A percentile compares a stretch with the other conserved stretches of the same genome.
These are phyloP conservation scores for Drosophila siamana DNA, from an alignment of 2,888 invertebrate species.

Conservation along the genomic window DNA sequence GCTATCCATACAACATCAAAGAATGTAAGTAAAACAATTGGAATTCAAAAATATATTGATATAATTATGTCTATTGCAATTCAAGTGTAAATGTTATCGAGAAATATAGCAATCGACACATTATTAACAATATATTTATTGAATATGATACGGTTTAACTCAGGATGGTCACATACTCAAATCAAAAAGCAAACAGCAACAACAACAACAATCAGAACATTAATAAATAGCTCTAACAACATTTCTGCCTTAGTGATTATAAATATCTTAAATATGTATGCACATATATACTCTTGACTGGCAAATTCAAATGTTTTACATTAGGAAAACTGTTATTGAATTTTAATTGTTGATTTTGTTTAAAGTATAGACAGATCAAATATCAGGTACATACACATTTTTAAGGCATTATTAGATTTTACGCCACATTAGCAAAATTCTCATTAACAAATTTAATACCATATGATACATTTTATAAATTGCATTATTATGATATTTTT, in stretches of 20 bases:
- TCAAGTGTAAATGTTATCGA: neutral
- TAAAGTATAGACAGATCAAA: conserved; percentile 3
- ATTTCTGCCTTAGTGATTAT: neutral
- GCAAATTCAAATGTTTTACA: conserved; percentile 1
- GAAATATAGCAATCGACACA: conserved; percentile 3
- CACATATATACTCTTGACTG: neutral
- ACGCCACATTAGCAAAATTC: conserved; percentile 24
- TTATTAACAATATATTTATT: conserved; percentile 1
- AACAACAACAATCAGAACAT: conserved; percentile 25
- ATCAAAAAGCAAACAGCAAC: conserved; percentile 21
- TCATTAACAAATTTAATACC: neutral
- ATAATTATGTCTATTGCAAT: neutral
- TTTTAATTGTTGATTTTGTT: neutral
- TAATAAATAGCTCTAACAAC: conserved; percentile 15
- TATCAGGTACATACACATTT: conserved; percentile 11
- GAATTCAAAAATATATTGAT: neutral
- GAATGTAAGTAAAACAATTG: neutral
- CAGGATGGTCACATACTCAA: conserved; percentile 13
- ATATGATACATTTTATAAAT: neutral
- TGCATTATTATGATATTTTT: too few relatives aligned
- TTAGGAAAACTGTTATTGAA: neutral
- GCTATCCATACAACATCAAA: conserved; percentile 14
- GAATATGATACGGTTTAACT: conserved; percentile 3
- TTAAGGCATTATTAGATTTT: too few relatives aligned
- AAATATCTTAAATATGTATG: conserved; percentile 4